These are phyloP conservation scores for Neomonachus schauinslandi DNA, from an alignment of 2,113 vertebrate genomes.

Conservation along the genomic window DNA sequence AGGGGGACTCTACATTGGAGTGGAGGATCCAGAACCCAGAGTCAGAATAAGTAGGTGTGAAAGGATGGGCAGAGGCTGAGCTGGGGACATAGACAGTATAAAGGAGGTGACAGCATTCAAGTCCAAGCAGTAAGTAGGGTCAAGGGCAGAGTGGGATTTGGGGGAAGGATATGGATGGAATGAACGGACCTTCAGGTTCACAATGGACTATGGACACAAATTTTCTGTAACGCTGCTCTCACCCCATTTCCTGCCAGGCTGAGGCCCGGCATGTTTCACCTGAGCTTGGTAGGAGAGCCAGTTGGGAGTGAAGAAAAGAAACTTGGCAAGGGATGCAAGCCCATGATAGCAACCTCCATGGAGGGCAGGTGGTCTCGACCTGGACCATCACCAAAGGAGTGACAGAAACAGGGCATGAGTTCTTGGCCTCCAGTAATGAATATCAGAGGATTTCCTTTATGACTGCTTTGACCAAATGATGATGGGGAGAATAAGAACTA, in stretches of 20 bases:
- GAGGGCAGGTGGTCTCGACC: rapidly evolving
- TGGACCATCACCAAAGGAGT: neutral
- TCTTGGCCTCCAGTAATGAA: neutral
- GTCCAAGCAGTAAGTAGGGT: neutral
- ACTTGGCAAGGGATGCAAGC: neutral
- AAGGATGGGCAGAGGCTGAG: neutral
- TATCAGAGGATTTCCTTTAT: neutral
- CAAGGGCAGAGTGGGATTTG: neutral
- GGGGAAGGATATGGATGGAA: neutral
- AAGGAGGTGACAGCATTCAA: neutral
- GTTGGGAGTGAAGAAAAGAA: neutral
- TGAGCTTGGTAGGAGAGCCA: neutral
- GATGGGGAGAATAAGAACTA: rapidly evolving
- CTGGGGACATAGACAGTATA: no score
- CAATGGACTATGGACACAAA: neutral
- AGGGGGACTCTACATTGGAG: no score
- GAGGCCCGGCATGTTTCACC: neutral
- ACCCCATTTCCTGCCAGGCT: neutral
- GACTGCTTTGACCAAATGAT: neutral
- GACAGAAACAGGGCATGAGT: neutral
- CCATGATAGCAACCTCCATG: rapidly evolving
- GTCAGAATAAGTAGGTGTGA: neutral
- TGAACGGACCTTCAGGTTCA: neutral
- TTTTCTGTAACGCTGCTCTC: no score
- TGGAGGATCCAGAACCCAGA: neutral